Percentiles rank a stretch among this genome's conserved stretches.
Evolutionary conservation across 2,888 invertebrate species (phyloP).

Genomic region (Melitaea athalia): DNA sequence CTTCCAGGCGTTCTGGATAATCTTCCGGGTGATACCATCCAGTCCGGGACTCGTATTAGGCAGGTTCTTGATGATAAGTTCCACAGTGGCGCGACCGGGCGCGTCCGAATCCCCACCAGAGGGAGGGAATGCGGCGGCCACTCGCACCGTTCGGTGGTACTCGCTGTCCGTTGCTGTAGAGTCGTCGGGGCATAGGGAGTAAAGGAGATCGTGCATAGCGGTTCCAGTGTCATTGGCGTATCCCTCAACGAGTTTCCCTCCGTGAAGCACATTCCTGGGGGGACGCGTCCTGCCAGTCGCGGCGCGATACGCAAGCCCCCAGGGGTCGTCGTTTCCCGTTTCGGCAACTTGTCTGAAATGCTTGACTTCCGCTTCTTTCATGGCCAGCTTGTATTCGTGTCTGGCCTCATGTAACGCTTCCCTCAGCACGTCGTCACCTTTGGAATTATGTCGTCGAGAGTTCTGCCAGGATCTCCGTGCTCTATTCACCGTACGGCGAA

Average conservation of each 20-base stretch:
- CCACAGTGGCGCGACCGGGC: not conserved
- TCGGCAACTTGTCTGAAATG: constrained; percentile 23
- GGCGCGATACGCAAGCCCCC: constrained; percentile 32
- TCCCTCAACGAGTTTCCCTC: too few relatives aligned
- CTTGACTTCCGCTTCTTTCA: constrained; percentile 25
- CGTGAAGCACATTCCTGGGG: not conserved
- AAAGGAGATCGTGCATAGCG: not conserved
- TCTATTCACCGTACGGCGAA: not conserved
- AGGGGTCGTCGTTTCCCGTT: constrained; percentile 35
- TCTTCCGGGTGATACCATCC: constrained; percentile 42
- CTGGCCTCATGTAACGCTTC: not conserved
- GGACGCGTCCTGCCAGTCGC: constrained; percentile 23
- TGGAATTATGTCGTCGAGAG: not conserved
- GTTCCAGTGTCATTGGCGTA: not conserved
- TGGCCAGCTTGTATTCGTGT: constrained; percentile 25
- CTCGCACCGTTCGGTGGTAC: constrained; percentile 36
- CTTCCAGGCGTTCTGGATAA: constrained; percentile 38
- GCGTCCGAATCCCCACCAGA: not conserved
- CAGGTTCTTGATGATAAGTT: constrained; percentile 26
- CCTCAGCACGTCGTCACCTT: not conserved
- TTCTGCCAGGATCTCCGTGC: not conserved
- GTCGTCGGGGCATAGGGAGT: constrained; percentile 42
- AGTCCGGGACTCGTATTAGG: constrained; percentile 44
- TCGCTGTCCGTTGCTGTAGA: constrained; percentile 13
- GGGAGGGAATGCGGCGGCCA: constrained; percentile 28